Base-by-base conservation (phyloP, 2,113 vertebrate species). In the Uropsilus gracilis region DNA sequence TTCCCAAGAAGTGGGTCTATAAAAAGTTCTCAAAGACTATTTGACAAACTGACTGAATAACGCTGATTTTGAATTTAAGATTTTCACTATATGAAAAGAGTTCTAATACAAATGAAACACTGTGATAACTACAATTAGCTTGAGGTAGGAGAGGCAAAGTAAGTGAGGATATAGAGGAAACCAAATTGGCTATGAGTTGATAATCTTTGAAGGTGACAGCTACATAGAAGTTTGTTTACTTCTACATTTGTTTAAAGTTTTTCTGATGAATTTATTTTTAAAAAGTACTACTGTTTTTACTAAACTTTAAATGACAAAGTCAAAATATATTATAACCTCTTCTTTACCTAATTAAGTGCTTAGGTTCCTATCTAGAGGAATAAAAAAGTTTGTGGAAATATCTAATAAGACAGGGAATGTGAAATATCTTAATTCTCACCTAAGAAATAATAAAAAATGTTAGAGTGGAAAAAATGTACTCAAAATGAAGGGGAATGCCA, bases 281-380 rank as follows among this genome's bases (percentile, higher is more conserved):
- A 81, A 81, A 86, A 53, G n/a, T 34, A 88, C 10, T 66, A 85
- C 77, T 39, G 10, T 77, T 42, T 87, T 81, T 13, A 76, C 24
- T 76, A 91, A 57, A 96, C 81, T 96, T 95, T 88, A 91, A 96
- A 97, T 92, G 48, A 94, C 0, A 32, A 95, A 80, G 92, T 64
- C 44, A 95, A 97, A 68, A 73, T 83, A 10, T 5, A 69, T 48
- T 68, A 82, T 80, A 96, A 53, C 68, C 46, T 86, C 8, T 0
- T 32, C 12, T 80, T 82, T 93, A 63, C 46, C 87, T 75, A 92
- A 94, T 18, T 94, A 98, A 92, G 50, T 53, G 50, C 50, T 89
- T 73, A 86, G 22, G 72, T 53, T 26, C 80, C 94, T 89, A 71
- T 4, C 72, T 42, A 90, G 28, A 66, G 18, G 77, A 88, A 44